Conservation (phyloP, 2,113 vertebrate species). For the Arothron firmamentum region DNA sequence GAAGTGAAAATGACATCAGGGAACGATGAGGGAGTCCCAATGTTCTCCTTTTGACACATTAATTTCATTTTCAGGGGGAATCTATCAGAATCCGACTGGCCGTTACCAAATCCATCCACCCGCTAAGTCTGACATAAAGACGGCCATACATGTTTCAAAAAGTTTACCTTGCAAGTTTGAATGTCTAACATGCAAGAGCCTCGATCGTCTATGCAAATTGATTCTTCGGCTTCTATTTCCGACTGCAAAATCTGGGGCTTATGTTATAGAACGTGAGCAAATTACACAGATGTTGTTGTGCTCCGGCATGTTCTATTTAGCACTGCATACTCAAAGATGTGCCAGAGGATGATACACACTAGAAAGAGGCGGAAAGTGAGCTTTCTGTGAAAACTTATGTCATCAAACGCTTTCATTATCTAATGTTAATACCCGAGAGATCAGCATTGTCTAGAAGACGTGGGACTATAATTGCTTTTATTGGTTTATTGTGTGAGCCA, state of each 20-base stretch:
- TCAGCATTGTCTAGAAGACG: slow-evolving; percentile 56
- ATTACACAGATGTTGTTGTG: slow-evolving; percentile 35
- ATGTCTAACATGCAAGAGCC: slow-evolving; percentile 48
- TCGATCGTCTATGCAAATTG: slow-evolving; percentile 24
- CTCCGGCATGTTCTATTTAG: slow-evolving; percentile 31
- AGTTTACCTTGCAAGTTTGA: slow-evolving; percentile 63
- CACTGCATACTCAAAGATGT: slow-evolving; percentile 4
- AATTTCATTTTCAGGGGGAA: slow-evolving; percentile 52
- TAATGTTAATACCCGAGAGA: slow-evolving; percentile 66
- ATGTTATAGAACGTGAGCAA: slow-evolving; percentile 28
- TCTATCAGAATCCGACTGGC: slow-evolving; percentile 42
- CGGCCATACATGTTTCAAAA: slow-evolving; percentile 64
- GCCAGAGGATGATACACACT: slow-evolving; percentile 29
- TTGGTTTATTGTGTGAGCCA: slow-evolving; percentile 71
- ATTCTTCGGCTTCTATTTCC: slow-evolving; percentile 41
- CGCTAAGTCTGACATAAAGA: slow-evolving; percentile 36
- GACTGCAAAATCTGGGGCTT: slow-evolving; percentile 26
- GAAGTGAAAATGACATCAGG: slow-evolving; percentile 51
- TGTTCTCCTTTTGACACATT: slow-evolving; percentile 55
- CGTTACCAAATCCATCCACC: slow-evolving; percentile 44
- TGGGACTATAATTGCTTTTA: slow-evolving; percentile 72
- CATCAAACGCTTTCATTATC: slow-evolving; percentile 72
- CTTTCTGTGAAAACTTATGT: slow-evolving; percentile 71
- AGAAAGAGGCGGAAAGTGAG: slow-evolving; percentile 58
- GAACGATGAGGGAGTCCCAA: slow-evolving; percentile 48